Conservation (phyloP, 2,888 invertebrate genomes). For the Actias luna region DNA sequence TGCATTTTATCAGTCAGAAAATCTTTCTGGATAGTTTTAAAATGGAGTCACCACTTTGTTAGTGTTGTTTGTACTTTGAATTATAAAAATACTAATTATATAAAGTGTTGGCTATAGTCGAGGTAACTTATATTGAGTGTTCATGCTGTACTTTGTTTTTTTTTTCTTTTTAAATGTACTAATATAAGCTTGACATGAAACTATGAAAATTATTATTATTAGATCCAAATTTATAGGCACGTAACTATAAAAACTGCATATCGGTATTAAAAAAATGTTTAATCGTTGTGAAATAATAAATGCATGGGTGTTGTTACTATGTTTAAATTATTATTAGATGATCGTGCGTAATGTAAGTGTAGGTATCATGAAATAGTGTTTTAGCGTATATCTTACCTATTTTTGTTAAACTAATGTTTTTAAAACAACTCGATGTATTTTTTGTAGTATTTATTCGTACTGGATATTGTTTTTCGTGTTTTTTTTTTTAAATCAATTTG, state of each 20-base stretch:
- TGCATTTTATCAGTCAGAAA: no score
- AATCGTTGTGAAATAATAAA: constrained; percentile 6
- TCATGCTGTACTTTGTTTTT: neutral
- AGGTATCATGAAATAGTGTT: neutral
- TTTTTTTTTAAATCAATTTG: neutral
- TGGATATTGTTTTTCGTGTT: neutral
- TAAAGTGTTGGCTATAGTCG: neutral
- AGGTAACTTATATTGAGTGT: neutral
- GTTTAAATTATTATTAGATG: neutral
- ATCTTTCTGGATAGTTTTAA: no score
- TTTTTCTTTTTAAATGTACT: neutral
- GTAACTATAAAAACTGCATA: constrained; percentile 26
- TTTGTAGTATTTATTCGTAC: neutral
- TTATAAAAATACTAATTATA: no score
- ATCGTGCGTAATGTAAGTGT: neutral
- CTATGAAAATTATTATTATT: neutral
- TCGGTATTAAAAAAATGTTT: neutral
- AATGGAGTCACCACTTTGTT: no score
- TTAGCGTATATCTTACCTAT: neutral
- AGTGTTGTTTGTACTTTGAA: no score
- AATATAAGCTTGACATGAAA: neutral
- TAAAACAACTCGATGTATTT: neutral
- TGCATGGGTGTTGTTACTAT: constrained; percentile 1
- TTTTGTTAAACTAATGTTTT: neutral
- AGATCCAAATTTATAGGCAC: constrained; percentile 15